Evolutionary conservation across 23 tunicate species (phyloP), one percentile per base, ranked within the genome.

Genomic region (Pegea sp.): DNA sequence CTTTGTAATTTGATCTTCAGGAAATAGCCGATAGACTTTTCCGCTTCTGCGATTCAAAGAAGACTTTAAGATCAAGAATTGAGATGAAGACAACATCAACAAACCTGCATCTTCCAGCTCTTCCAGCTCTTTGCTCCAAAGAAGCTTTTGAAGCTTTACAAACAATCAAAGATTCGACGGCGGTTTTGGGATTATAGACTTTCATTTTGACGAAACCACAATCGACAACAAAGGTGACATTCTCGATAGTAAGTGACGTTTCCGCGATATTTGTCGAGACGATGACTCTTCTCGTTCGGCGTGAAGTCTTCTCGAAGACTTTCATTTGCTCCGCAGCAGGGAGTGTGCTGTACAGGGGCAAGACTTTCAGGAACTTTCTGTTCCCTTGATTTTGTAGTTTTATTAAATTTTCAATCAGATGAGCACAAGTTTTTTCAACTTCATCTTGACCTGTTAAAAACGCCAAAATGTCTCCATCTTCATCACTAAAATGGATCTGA

Each of bases 371-470:
- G 42, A 74, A 68, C 43, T 64, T 68, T 55, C 54, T 69, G 42
- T 33, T 43, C 48, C 72, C 77, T 3, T 69, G 28, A n/a, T 59
- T 46, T 1, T 54, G 58, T 5, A 60, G 33, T 11, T 1, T 30
- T 52, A 77, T 55, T 7, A 80, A 62, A 23, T 54, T 28, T 1
- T 64, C 60, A 29, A 53, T 70, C 19, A 72, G 33, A 29, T 34
- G 57, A 28, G 64, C 22, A 6, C 69, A 78, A 34, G 54, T 78
- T 33, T 57, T 65, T 23, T 75, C 71, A 8, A 75, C 87, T 50
- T 87, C 96, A 2, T 87, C 96, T 54, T 65, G 88, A 6, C 88
- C 78, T 26, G 96, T 87, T 2, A 87, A 18, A 56, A 87, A 87
- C 4, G 74, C 88, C 29, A 87, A 74, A 21, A 87, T 76, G 43